Evolutionary conservation across 2,888 invertebrate species (phyloP).

Genomic region (Helicoverpa assulta): DNA sequence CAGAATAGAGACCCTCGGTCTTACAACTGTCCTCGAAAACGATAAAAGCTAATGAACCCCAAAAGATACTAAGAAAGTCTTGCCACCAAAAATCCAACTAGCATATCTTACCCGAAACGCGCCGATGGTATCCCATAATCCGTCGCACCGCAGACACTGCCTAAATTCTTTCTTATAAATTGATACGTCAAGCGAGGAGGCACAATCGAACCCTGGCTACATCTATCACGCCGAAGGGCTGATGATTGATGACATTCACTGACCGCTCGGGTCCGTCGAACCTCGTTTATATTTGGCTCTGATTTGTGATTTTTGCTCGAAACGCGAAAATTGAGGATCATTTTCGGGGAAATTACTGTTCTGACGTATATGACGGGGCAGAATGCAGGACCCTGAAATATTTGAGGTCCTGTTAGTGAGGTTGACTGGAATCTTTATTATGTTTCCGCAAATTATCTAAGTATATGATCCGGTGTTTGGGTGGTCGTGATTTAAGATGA

Average conservation of each 20-base stretch:
- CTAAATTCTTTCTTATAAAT: slow-evolving; percentile 88
- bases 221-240: slow-evolving; percentile 79
- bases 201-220: slow-evolving; percentile 82
- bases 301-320: slow-evolving; percentile 58
- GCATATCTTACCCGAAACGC: background rate
- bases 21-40: background rate
- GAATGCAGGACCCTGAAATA: slow-evolving; percentile 33
- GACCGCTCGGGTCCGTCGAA: slow-evolving; percentile 71
- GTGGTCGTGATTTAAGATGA: background rate
- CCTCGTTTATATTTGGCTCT: slow-evolving; percentile 61
- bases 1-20: background rate
- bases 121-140: slow-evolving; percentile 74
- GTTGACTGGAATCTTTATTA: slow-evolving; percentile 37
- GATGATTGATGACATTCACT: slow-evolving; percentile 85
- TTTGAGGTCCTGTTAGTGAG: slow-evolving; percentile 7
- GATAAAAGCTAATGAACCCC: slow-evolving; percentile 1
- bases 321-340: slow-evolving; percentile 45
- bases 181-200: slow-evolving; percentile 83
- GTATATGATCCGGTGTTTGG: background rate
- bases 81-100: slow-evolving; percentile 23
- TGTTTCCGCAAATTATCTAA: slow-evolving; percentile 20
- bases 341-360: slow-evolving; percentile 44
- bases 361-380: slow-evolving; percentile 38
- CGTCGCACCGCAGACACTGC: slow-evolving; percentile 72
- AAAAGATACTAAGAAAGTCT: background rate